These are phyloP conservation scores for Florisuga fusca DNA, from an alignment of 2,797 vertebrate species.

Conservation along the genomic window DNA sequence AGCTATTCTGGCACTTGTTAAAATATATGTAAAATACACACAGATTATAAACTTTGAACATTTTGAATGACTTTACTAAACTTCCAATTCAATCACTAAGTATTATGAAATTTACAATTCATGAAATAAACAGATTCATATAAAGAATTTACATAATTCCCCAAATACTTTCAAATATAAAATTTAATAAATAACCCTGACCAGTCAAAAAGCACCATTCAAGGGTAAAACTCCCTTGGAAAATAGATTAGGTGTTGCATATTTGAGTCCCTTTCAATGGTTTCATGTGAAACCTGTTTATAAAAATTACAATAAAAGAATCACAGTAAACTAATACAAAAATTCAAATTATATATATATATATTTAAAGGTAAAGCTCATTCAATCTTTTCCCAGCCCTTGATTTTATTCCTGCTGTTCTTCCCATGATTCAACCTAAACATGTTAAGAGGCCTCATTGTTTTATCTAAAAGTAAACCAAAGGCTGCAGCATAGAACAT, in stretches of 20 bases:
- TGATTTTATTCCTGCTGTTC: conserved; percentile 71
- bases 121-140: conserved; percentile 87
- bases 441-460: conserved; percentile 30
- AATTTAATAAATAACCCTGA: conserved; percentile 93
- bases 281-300: conserved; percentile 81
- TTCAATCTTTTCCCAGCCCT: conserved; percentile 77
- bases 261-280: conserved; percentile 87
- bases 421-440: conserved; percentile 50
- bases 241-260: conserved; percentile 90
- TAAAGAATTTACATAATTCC: conserved; percentile 90
- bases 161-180: conserved; percentile 89
- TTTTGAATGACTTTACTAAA: conserved; percentile 86
- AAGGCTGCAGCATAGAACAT: conserved; percentile 65
- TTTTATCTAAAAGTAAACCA: conserved; percentile 52
- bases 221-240: conserved; percentile 86
- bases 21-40: conserved; percentile 52
- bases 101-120: conserved; percentile 84
- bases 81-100: conserved; percentile 85
- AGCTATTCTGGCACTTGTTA: conserved; percentile 73
- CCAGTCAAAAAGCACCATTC: conserved; percentile 97
- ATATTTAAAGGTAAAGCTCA: conserved; percentile 78
- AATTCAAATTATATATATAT: conserved; percentile 70
- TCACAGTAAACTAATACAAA: conserved; percentile 82
- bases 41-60: conserved; percentile 79
- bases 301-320: conserved; percentile 78